A percentile compares a stretch with the other conserved stretches of the same genome.
phyloP scores from a whole-genome alignment of 2,888 invertebrate species.

The Lasioglossum pauxillum region DNA sequence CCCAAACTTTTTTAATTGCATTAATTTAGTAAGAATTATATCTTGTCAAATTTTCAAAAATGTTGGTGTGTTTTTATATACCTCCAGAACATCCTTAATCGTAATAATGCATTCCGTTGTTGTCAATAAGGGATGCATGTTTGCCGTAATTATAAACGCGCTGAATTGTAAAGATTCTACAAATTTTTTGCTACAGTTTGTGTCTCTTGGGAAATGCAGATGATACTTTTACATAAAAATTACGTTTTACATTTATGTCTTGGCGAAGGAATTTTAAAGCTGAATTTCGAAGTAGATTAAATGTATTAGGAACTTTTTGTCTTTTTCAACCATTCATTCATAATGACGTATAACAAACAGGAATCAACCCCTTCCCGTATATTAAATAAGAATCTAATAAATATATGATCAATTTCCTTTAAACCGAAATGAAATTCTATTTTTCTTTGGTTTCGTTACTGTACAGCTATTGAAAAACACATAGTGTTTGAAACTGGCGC shows the following conservation, averaged over 20 bases:
- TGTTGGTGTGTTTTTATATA: too few relatives aligned
- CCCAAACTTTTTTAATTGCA: too few relatives aligned
- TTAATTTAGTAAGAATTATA: too few relatives aligned
- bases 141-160: not conserved
- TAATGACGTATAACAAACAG: too few relatives aligned
- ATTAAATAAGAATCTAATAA: too few relatives aligned
- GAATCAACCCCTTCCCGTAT: too few relatives aligned
- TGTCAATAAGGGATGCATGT: not conserved
- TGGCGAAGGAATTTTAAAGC: not conserved
- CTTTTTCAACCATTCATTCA: too few relatives aligned
- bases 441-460: not conserved
- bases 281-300: not conserved
- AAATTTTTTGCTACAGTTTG: not conserved
- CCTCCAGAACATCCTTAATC: too few relatives aligned
- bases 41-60: too few relatives aligned
- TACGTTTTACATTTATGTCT: not conserved
- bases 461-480: too few relatives aligned
- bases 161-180: not conserved
- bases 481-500: too few relatives aligned
- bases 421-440: not conserved
- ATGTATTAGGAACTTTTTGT: not conserved
- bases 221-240: not conserved
- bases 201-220: not conserved
- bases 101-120: not conserved
- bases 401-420: not conserved